Conservation (phyloP, 2,797 vertebrate genomes). For the Novumbra hubbsi region DNA sequence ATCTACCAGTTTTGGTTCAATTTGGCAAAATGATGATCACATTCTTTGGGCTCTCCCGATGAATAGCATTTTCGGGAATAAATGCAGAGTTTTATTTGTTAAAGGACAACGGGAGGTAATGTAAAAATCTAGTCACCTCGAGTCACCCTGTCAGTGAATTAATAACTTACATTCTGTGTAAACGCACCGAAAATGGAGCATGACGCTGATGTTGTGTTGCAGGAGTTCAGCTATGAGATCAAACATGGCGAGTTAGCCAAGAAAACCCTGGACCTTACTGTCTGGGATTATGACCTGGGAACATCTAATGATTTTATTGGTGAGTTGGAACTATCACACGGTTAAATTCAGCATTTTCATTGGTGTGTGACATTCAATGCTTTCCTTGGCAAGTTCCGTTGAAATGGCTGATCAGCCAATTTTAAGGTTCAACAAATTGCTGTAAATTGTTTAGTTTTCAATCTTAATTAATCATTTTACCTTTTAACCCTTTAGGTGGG, state of each 20-base stretch:
- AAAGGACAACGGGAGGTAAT: too few relatives aligned
- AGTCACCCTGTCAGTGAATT: too few relatives aligned
- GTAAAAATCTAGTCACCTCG: too few relatives aligned
- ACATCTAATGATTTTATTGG: constrained; percentile 96
- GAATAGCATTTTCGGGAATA: too few relatives aligned
- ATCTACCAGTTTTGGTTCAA: too few relatives aligned
- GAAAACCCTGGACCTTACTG: constrained; percentile 91
- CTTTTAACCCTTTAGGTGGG: constrained; percentile 73
- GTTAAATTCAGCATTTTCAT: not conserved
- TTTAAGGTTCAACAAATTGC: not conserved
- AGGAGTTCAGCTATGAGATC: constrained; percentile 96
- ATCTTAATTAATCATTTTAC: not conserved
- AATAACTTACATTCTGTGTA: not conserved
- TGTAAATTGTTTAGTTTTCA: not conserved
- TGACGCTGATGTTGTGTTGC: constrained; percentile 23
- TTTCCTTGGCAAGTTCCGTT: not conserved
- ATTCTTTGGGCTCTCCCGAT: too few relatives aligned
- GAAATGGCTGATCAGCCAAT: not conserved
- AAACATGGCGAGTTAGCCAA: constrained; percentile 94
- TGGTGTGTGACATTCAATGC: not conserved
- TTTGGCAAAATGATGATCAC: too few relatives aligned
- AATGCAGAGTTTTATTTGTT: too few relatives aligned
- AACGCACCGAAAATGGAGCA: not conserved
- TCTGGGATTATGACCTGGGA: constrained; percentile 97
- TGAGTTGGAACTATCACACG: constrained; percentile 57